These are phyloP conservation scores for Pedetes capensis DNA, from an alignment of 2,113 vertebrate genomes.

Conservation along the genomic window DNA sequence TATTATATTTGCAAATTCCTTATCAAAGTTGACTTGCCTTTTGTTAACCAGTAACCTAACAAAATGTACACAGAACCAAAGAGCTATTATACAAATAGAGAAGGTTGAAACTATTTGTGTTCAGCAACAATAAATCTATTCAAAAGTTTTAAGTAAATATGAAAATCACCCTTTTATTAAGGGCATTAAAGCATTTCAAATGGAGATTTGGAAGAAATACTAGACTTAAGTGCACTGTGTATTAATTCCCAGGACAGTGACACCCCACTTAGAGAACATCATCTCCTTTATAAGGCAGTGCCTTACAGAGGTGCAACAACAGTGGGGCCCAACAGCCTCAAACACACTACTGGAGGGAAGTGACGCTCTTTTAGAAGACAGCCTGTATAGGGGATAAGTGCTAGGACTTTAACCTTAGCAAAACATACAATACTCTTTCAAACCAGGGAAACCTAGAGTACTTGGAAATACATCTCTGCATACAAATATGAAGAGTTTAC, in stretches of 20 bases:
- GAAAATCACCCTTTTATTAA: conserved; percentile 8
- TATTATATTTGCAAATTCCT: not conserved
- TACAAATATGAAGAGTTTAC: not conserved
- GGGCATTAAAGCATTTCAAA: not conserved
- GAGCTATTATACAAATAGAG: not conserved
- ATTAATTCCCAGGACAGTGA: not conserved
- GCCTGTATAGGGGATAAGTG: fast-evolving
- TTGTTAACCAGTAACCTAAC: not conserved
- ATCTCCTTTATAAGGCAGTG: fast-evolving
- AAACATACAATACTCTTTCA: not conserved
- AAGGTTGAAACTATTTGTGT: conserved; percentile 18
- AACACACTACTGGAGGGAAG: fast-evolving
- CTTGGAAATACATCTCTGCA: not conserved
- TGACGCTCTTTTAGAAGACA: not conserved
- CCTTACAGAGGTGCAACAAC: no score
- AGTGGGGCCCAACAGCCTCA: not conserved
- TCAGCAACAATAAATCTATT: conserved; percentile 21
- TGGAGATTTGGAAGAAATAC: not conserved
- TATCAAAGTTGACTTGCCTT: conserved; percentile 17
- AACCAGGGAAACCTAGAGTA: not conserved
- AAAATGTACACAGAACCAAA: not conserved
- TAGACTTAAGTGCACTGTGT: not conserved
- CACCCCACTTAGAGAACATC: not conserved
- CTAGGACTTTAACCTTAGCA: not conserved
- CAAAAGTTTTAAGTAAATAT: conserved; percentile 1